Percentiles rank a stretch among this genome's conserved stretches.
These are phyloP conservation scores for Drosophila pegasa DNA, from an alignment of 2,888 invertebrate species.

Conservation along the genomic window DNA sequence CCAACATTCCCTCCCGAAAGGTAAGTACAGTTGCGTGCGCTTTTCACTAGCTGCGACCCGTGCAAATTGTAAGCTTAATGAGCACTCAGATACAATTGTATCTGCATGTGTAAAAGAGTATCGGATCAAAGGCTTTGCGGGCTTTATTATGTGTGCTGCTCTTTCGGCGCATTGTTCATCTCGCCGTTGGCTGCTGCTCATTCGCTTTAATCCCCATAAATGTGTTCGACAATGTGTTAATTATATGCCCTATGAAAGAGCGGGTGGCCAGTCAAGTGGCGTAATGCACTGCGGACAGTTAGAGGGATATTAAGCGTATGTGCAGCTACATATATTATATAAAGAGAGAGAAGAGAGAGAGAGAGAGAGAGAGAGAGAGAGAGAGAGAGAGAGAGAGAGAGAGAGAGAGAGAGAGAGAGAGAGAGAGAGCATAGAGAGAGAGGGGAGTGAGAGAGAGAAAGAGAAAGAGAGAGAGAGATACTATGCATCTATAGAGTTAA, in stretches of 20 bases:
- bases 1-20: not conserved
- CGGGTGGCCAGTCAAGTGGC: not conserved
- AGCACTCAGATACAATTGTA: not conserved
- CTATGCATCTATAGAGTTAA: no score
- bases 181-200: constrained; percentile 19
- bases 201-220: constrained; percentile 37
- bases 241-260: constrained; percentile 34
- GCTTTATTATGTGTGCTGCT: constrained; percentile 31
- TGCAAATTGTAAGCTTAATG: constrained; percentile 16
- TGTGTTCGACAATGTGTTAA: constrained; percentile 51
- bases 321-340: no score
- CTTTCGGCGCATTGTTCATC: constrained; percentile 15
- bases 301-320: no score
- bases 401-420: no score
- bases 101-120: constrained; percentile 3
- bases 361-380: not conserved
- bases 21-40: constrained; percentile 35
- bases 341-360: no score
- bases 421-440: no score
- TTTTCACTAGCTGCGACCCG: constrained; percentile 5
- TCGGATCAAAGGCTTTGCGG: constrained; percentile 41
- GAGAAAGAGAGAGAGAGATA: no score
- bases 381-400: no score
- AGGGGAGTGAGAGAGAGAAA: no score
- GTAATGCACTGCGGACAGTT: constrained; percentile 9